Evolutionary conservation across 1,140 invertebrate species (phyloP).

Genomic region (Eufriesea mexicana): DNA sequence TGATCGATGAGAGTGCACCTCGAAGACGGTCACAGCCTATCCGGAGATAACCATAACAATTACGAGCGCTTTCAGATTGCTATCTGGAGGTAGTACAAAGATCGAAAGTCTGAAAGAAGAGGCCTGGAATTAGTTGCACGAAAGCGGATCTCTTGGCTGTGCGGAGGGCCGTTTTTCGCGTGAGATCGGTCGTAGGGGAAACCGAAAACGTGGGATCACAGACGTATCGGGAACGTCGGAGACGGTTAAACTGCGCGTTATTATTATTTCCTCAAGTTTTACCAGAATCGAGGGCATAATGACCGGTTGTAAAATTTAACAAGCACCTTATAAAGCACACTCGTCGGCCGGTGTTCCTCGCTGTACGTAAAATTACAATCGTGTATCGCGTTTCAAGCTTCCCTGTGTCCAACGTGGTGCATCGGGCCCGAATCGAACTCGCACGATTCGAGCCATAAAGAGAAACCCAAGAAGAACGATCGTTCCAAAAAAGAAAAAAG

Average conservation of each 20-base stretch:
- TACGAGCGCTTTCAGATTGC: neutral
- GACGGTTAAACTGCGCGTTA: slow-evolving; percentile 2
- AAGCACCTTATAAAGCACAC: slow-evolving; percentile 53
- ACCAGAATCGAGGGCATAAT: slow-evolving; percentile 45
- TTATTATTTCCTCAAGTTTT: slow-evolving; percentile 48
- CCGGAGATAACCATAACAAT: neutral
- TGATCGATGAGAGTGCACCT: no score
- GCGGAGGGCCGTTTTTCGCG: no score
- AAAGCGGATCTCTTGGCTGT: no score
- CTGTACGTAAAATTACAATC: slow-evolving; percentile 28
- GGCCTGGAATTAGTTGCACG: neutral
- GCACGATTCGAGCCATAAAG: neutral
- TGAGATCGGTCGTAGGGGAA: slow-evolving; percentile 4
- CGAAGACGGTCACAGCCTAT: no score
- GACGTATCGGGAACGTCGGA: neutral
- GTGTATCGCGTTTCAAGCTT: slow-evolving; percentile 21
- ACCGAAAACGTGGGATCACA: neutral
- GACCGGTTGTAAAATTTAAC: slow-evolving; percentile 56
- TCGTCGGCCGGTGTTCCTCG: neutral
- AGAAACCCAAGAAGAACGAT: neutral
- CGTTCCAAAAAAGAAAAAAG: neutral
- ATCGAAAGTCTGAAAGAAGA: no score
- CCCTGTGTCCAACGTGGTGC: neutral
- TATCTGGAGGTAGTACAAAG: neutral
- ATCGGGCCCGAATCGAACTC: no score